Conservation (phyloP, 64 coral and sea anemone genomes). For the Platygyra sinensis region DNA sequence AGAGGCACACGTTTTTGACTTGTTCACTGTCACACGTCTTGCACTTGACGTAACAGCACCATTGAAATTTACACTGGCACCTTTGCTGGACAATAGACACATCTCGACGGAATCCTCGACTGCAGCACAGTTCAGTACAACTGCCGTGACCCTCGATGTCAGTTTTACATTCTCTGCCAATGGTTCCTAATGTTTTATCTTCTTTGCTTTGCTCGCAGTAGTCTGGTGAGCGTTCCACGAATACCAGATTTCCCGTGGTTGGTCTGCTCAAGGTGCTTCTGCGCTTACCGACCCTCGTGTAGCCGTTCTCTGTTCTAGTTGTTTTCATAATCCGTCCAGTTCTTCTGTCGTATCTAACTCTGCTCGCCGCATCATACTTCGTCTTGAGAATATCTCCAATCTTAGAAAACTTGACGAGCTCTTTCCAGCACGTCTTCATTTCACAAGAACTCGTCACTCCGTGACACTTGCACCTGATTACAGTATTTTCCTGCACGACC, state of each 20-base stretch:
- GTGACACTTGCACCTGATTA: slow-evolving; percentile 80
- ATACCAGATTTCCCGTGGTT: slow-evolving; percentile 44
- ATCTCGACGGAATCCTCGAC: slow-evolving; percentile 55
- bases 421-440: slow-evolving; percentile 76
- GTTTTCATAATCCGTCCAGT: slow-evolving; percentile 8
- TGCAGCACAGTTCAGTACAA: slow-evolving; percentile 77
- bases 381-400: slow-evolving; percentile 59
- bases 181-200: slow-evolving; percentile 48
- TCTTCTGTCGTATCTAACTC: slow-evolving; percentile 49
- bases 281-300: neutral
- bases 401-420: slow-evolving; percentile 48
- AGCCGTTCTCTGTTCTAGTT: neutral
- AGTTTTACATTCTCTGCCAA: slow-evolving; percentile 66
- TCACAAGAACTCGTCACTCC: slow-evolving; percentile 73
- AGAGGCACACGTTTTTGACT: slow-evolving; percentile 62
- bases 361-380: slow-evolving; percentile 69
- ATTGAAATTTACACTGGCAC: slow-evolving; percentile 81
- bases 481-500: slow-evolving; percentile 34
- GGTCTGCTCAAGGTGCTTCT: slow-evolving; percentile 21
- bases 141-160: slow-evolving; percentile 26
- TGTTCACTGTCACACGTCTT: slow-evolving; percentile 40
- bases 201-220: slow-evolving; percentile 61
- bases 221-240: slow-evolving; percentile 66
- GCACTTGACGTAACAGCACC: slow-evolving; percentile 85
- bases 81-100: neutral